Evolutionary conservation across 2,113 vertebrate species (phyloP), one percentile per base, ranked within the genome.

Genomic region (Archocentrus centrarchus): DNA sequence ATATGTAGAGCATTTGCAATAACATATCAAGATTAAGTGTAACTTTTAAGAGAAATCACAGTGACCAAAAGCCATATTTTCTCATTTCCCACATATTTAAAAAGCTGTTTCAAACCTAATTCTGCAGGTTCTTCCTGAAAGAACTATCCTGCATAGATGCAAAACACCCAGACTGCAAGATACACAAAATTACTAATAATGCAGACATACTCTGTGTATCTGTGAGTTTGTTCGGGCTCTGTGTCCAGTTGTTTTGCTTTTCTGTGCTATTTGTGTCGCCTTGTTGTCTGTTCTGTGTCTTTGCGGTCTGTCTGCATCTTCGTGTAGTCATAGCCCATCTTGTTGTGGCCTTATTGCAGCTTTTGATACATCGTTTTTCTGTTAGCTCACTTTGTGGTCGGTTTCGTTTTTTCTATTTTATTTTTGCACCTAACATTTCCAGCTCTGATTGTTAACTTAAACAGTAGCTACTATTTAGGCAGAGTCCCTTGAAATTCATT

Each of bases 101-200:
- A 41, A 41, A 41, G 39, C 39, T 41, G 9, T 41, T 41, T 3
- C 39, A 10, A n/a, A 44, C 7, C 6, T 24, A 64, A 64, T 41
- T n/a, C 62, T 64, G n/a, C n/a, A 24, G 37, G 62, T 37, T 64
- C 62, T 66, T 10, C 0, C 0, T 44, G 63, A 44, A 37, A 37
- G 8, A 37, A 8, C 63, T 22, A 15, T 17, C 22, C 37, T 1
- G 10, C 3, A 11, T 24, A 15, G 13, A 66, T 1, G 24, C 37
- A 44, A 44, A 39, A 10, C 41, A 44, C 41, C 41, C 3, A 44
- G 11, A 13, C 63, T 66, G 41, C 2, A 24, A 6, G 63, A 44
- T 13, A 66, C 4, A 0, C n/a, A 66, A 9, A 66, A 44, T 37
- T 44, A 44, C 35, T 39, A 64, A 64, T 47, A 47, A 47, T 27